phyloP scores from a whole-genome alignment of 2,888 invertebrate species.

The Cremastinae sp. region DNA sequence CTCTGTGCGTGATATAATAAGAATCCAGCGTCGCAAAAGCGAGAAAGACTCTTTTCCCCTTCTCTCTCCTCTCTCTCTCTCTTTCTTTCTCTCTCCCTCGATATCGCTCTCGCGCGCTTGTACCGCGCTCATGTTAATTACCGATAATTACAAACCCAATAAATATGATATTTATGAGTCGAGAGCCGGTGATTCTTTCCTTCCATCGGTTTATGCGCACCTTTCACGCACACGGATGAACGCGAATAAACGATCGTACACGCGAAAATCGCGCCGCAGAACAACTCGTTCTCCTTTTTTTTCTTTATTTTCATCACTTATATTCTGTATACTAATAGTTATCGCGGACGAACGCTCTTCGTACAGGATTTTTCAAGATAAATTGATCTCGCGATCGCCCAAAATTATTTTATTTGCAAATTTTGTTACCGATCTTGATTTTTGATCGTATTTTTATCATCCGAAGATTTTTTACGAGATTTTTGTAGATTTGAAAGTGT shows the following conservation, averaged over 20 bases:
- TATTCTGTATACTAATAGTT: too few relatives aligned
- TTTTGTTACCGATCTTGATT: too few relatives aligned
- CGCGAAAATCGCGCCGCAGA: too few relatives aligned
- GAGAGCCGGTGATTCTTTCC: slow-evolving; percentile 34
- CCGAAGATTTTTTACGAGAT: too few relatives aligned
- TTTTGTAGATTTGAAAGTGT: too few relatives aligned
- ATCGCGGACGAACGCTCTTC: too few relatives aligned
- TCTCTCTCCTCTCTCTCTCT: background rate
- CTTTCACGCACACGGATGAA: slow-evolving; percentile 17
- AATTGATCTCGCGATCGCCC: too few relatives aligned
- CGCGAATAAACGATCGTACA: background rate
- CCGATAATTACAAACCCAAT: slow-evolving; percentile 75
- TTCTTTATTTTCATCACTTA: slow-evolving; percentile 9
- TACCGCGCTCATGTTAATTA: slow-evolving; percentile 73
- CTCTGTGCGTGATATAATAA: slow-evolving; percentile 66
- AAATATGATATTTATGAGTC: slow-evolving; percentile 72
- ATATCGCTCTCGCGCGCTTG: slow-evolving; percentile 55
- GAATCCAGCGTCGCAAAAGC: slow-evolving; percentile 63
- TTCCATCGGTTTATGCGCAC: slow-evolving; percentile 40
- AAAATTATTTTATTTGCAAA: too few relatives aligned
- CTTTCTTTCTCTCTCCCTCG: background rate
- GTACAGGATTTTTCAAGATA: background rate
- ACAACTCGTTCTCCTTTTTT: background rate
- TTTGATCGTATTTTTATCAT: too few relatives aligned
- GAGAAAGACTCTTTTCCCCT: slow-evolving; percentile 32